phyloP scores from a whole-genome alignment of 1,140 invertebrate species.

The Saccostrea cuccullata region DNA sequence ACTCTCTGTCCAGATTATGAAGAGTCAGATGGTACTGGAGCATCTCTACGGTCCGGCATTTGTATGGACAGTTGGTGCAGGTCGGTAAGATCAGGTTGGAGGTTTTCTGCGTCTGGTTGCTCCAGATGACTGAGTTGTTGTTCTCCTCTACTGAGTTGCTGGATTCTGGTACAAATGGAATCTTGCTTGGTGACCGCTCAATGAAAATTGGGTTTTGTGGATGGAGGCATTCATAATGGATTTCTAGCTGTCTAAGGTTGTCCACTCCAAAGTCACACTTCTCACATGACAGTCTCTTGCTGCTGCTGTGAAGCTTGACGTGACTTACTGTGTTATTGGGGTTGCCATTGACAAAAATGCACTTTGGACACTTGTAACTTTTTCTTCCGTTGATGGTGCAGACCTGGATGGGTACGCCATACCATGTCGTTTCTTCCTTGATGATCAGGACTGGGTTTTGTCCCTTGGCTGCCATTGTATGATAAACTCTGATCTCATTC shows the following conservation, averaged over 20 bases:
- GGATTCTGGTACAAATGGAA: slow-evolving; percentile 14
- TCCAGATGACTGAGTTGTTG: slow-evolving; percentile 36
- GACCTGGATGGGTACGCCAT: slow-evolving; percentile 64
- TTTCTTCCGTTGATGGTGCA: slow-evolving; percentile 65
- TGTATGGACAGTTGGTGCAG: slow-evolving; percentile 69
- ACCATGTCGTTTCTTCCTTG: slow-evolving; percentile 62
- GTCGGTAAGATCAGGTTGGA: slow-evolving; percentile 43
- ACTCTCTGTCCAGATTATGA: slow-evolving; percentile 64
- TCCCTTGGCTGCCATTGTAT: slow-evolving; percentile 49
- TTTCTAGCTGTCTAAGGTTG: slow-evolving; percentile 64
- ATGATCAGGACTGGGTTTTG: slow-evolving; percentile 54
- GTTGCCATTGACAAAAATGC: slow-evolving; percentile 68
- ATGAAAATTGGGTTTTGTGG: slow-evolving; percentile 61
- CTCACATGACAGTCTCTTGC: slow-evolving; percentile 68
- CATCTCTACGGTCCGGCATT: slow-evolving; percentile 59
- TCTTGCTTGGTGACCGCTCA: slow-evolving; percentile 44
- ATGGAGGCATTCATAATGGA: slow-evolving; percentile 69
- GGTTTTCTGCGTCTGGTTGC: background rate
- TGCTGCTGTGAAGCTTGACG: slow-evolving; percentile 65
- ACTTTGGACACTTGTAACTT: slow-evolving; percentile 71
- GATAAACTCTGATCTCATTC: slow-evolving; percentile 45
- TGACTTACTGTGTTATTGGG: slow-evolving; percentile 68
- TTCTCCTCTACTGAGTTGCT: slow-evolving; percentile 45
- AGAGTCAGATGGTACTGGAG: slow-evolving; percentile 62
- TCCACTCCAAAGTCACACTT: slow-evolving; percentile 69